These are phyloP conservation scores for Bubo scandiacus DNA, from an alignment of 2,113 vertebrate genomes.

Conservation along the genomic window DNA sequence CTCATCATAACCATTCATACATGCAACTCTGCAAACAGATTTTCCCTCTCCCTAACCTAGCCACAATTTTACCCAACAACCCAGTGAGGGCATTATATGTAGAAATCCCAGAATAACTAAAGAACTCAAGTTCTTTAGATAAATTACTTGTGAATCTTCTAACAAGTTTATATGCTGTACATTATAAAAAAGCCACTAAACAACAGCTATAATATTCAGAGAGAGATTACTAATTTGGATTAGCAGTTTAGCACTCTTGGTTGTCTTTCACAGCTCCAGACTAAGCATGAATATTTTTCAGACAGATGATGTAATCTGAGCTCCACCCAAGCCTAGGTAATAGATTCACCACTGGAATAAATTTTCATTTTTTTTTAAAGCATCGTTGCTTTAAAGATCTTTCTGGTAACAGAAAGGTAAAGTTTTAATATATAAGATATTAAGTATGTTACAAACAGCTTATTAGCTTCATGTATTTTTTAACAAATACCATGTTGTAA, in stretches of 20 bases:
- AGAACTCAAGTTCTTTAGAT: not conserved
- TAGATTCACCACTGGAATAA: not conserved
- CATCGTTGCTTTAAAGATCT: not conserved
- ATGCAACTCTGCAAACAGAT: not conserved
- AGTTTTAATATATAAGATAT: not conserved
- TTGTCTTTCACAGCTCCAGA: not conserved
- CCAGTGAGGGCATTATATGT: accelerated
- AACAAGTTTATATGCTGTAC: too few species aligned
- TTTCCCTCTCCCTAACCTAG: not conserved
- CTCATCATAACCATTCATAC: not conserved
- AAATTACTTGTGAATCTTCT: not conserved
- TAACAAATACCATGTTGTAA: not conserved
- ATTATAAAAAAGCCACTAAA: not conserved
- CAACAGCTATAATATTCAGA: not conserved
- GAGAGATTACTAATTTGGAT: not conserved
- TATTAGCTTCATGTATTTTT: not conserved
- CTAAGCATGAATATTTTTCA: not conserved
- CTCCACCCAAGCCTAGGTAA: not conserved
- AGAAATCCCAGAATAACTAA: not conserved
- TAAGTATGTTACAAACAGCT: not conserved
- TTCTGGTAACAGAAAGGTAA: not conserved
- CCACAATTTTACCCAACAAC: not conserved
- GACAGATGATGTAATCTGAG: not conserved
- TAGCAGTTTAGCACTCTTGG: not conserved
- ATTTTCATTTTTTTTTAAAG: not conserved